Base-by-base conservation (phyloP, 37 sponge, comb jelly and placozoan species). In the Trichoplax adhaerens region DNA sequence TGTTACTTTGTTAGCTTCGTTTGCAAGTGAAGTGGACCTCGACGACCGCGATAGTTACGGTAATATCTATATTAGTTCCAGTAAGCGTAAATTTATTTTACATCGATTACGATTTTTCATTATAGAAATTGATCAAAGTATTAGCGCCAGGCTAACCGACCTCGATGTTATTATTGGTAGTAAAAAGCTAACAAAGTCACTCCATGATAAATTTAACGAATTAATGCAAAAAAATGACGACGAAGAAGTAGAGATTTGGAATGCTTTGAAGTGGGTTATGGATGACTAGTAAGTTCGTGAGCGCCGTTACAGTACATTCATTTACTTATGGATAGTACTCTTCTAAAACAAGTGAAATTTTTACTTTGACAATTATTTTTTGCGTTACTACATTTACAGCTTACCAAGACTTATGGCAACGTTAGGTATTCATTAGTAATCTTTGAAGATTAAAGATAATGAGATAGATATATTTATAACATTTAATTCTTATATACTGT, bases 161-260 rank as follows among this genome's bases (percentile, higher is more conserved):
- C 59, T 90, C 57, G 46, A 65, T 48, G 84, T 83, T 48, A 86
- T 90, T 65, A 65, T 86, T 68, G 91, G 91, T 2, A 79, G 82
- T 56, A 70, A 71, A 8, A 52, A 58, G 1, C 50, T 54, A 29
- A 61, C 75, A 1, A 56, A 52, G 1, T 47, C 58, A 6, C 65
- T 89, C 65, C 66, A 81, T 67, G 53, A 10, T 29, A 57, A 50
- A 46, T 85, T 89, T 49, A 69, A 89, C 60, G 29, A 29, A 29
- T 29, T 29, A 29, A 29, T 29, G 29, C 10, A 54, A 6, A 68
- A 76, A 5, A 56, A 77, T 46, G 54, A 61, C 0, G 5, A 68
- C 8, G 71, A 70, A 52, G 7, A 56, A 50, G 72, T 55, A 53
- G n/a, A 64, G 6, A 56, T 63, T 0, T 87, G 88, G 88, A 76